Percentiles rank a stretch among this genome's conserved stretches.
Conservation (phyloP, 1,140 invertebrate genomes). For the Magallana ariakensis region DNA sequence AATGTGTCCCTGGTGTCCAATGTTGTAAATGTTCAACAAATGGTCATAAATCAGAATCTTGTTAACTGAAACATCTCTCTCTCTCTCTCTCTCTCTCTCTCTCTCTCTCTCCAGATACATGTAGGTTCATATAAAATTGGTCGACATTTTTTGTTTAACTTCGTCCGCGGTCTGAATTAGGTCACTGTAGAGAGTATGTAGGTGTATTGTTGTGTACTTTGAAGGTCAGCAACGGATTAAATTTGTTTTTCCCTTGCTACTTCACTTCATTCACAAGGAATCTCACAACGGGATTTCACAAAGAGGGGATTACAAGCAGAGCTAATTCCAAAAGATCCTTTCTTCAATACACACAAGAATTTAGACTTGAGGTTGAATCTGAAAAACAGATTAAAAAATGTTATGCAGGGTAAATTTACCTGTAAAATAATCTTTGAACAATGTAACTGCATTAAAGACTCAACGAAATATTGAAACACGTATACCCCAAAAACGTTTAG, state of each 20-base stretch:
- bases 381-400: background rate
- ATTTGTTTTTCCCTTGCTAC: background rate
- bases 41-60: background rate
- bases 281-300: background rate
- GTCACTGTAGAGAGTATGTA: background rate
- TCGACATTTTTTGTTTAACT: background rate
- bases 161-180: background rate
- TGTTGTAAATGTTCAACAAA: conserved; percentile 28
- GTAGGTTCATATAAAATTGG: background rate
- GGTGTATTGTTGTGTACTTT: conserved; percentile 3
- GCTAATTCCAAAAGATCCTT: background rate
- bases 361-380: background rate
- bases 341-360: conserved; percentile 32
- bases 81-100: conserved; percentile 47
- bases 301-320: background rate
- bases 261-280: conserved; percentile 17
- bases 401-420: background rate
- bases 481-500: background rate
- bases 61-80: background rate
- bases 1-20: conserved; percentile 7
- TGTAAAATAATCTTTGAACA: background rate
- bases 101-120: background rate
- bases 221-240: conserved; percentile 14
- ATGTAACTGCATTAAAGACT: background rate
- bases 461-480: background rate